Evolutionary conservation across 1,140 invertebrate genomes (phyloP).

Genomic region (Drosophila bocqueti): DNA sequence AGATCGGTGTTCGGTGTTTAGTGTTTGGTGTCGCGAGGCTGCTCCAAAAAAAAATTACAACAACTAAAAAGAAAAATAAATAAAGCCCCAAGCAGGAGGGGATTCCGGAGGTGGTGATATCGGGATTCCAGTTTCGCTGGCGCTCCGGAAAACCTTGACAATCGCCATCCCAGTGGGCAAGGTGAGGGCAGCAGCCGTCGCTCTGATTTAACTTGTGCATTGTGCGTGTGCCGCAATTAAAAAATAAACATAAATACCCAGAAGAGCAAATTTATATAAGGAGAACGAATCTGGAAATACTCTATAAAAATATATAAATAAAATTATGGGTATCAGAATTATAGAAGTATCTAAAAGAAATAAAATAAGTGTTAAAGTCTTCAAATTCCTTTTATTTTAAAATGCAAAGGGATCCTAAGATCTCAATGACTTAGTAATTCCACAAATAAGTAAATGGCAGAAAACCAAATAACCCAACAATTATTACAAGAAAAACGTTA

Average conservation of each 20-base stretch:
- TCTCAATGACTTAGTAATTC: neutral
- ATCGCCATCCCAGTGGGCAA: slow-evolving; percentile 57
- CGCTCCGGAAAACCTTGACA: slow-evolving; percentile 69
- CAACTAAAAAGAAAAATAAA: slow-evolving; percentile 2
- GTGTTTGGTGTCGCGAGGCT: slow-evolving; percentile 2
- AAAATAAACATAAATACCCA: slow-evolving; percentile 32
- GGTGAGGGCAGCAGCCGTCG: slow-evolving; percentile 56
- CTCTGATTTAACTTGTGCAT: slow-evolving; percentile 34
- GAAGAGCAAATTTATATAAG: neutral
- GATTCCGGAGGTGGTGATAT: neutral
- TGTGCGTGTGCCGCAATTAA: slow-evolving; percentile 72
- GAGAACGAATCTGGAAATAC: slow-evolving; percentile 2
- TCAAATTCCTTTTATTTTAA: fast-evolving
- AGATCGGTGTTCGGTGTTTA: slow-evolving; percentile 31
- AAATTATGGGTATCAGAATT: neutral
- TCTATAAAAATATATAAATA: neutral
- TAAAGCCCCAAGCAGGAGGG: slow-evolving; percentile 9
- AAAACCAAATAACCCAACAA: fast-evolving
- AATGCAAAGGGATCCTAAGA: neutral
- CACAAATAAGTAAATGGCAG: neutral
- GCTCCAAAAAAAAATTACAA: slow-evolving; percentile 33
- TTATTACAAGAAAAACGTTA: neutral
- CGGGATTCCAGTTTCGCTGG: slow-evolving; percentile 25
- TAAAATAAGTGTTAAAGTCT: neutral
- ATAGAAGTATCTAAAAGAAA: neutral